Base-by-base conservation (phyloP, 2,113 vertebrate species). In the Mystacornis crossleyi region DNA sequence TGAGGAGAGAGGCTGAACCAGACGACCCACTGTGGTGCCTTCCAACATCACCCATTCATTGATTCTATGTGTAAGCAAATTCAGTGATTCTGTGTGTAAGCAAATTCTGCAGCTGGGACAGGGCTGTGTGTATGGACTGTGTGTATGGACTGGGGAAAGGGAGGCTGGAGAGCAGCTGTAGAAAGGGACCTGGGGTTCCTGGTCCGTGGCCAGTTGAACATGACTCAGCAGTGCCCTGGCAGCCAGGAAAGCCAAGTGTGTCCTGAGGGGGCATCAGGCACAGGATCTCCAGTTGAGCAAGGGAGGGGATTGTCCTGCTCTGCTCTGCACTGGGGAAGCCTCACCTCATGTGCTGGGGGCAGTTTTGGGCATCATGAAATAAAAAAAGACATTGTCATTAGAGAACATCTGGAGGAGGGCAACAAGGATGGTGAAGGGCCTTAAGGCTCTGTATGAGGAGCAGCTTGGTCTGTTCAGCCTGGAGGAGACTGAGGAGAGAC, bases 261-360 rank as follows among this genome's bases (percentile, higher is more conserved):
- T 47, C 72, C 42, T 29, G 21, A 12, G 42, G 26, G n/a, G 15
- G 8, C 43, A 75, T 24, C 72, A 60, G 72, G n/a, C 20, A 4
- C 72, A 48, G 43, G 20, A n/a, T n/a, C 1, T 0, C 31, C 51
- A 38, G 20, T 15, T 0, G 1, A 20, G 43, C 6, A 4, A 53
- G 48, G 12, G 31, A 28, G 60, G 14, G 48, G 12, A 64, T 34
- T 54, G 24, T 65, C 38, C 48, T 0, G 1, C 31, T 28, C 48
- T 54, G 19, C 50, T 54, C 50, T 51, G 28, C 8, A 10, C 55
- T 42, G 25, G 40, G 25, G 33, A 19, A 45, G 33, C 33, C 77
- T 54, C 61, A 18, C 9, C 40, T 80, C 7, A 2, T 15, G 24
- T 43, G 4, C 48, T 79, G 21, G 19, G 29, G 15, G 40, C 7